Conservation (phyloP, 2,113 vertebrate species). For the Sinocyclocheilus maitianheensis region DNA sequence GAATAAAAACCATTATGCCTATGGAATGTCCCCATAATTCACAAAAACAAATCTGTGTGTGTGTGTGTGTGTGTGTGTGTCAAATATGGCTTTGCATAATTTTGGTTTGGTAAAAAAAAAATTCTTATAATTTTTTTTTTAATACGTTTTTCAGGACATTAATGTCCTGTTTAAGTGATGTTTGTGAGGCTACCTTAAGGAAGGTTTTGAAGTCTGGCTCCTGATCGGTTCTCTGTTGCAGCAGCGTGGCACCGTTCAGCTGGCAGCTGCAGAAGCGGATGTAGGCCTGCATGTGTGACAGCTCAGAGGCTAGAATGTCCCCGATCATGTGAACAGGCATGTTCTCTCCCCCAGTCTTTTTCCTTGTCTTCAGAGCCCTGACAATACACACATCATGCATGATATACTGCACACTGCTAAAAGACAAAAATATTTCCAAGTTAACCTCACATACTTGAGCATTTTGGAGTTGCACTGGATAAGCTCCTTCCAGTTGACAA, state of each 20-base stretch:
- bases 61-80: too few relatives aligned
- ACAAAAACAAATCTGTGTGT: too few relatives aligned
- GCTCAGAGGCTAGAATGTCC: slow-evolving; percentile 86
- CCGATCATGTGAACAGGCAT: slow-evolving; percentile 92
- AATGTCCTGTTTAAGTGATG: background rate
- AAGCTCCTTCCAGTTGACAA: slow-evolving; percentile 97
- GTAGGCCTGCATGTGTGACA: slow-evolving; percentile 95
- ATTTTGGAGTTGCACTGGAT: slow-evolving; percentile 89
- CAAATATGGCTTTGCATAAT: too few relatives aligned
- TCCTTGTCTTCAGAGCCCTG: slow-evolving; percentile 88
- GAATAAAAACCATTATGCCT: too few relatives aligned
- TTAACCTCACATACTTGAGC: slow-evolving; percentile 81
- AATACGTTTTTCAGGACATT: too few relatives aligned
- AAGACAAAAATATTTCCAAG: background rate
- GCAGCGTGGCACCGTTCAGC: slow-evolving; percentile 84
- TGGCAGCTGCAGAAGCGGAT: slow-evolving; percentile 95
- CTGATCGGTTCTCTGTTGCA: slow-evolving; percentile 89
- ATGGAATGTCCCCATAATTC: too few relatives aligned
- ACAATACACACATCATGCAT: slow-evolving; percentile 6
- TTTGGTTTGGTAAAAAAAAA: too few relatives aligned
- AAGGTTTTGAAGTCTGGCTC: slow-evolving; percentile 91
- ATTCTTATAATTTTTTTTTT: too few relatives aligned
- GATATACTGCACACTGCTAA: background rate
- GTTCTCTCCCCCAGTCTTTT: slow-evolving; percentile 86
- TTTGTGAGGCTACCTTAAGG: slow-evolving; percentile 81